These are phyloP conservation scores for Peribatodes rhomboidaria DNA, from an alignment of 2,888 invertebrate genomes.

Conservation along the genomic window DNA sequence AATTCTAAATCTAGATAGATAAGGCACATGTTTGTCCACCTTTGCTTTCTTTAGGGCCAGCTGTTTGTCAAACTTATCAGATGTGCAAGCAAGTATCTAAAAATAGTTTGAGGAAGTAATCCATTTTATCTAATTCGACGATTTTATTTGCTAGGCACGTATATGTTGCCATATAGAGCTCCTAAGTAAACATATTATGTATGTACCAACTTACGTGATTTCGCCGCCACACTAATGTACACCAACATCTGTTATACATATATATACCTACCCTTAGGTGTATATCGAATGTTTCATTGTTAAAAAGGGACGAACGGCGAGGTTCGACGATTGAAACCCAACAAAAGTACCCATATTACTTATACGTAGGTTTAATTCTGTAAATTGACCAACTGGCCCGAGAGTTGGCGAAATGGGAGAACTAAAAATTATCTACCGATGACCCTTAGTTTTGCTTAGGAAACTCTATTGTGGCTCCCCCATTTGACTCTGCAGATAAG, in stretches of 20 bases:
- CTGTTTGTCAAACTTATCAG: too few species aligned
- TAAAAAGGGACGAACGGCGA: slow-evolving; percentile 11
- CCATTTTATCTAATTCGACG: too few species aligned
- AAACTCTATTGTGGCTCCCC: not conserved
- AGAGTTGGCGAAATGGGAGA: not conserved
- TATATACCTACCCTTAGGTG: not conserved
- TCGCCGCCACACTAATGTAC: too few species aligned
- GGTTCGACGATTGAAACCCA: slow-evolving; percentile 1
- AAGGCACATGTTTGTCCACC: too few species aligned
- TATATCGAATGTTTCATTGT: slow-evolving; percentile 5
- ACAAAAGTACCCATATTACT: slow-evolving; percentile 3
- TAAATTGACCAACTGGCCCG: not conserved
- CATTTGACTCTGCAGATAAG: not conserved
- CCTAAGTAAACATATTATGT: not conserved
- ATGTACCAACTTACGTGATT: not conserved
- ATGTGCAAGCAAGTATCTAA: too few species aligned
- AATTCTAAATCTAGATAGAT: too few species aligned
- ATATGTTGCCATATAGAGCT: not conserved
- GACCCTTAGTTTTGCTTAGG: not conserved
- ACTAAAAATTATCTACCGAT: not conserved
- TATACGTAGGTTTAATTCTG: not conserved
- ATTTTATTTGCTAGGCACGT: too few species aligned
- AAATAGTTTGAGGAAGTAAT: too few species aligned
- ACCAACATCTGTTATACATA: not conserved
- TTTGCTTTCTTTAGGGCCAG: too few species aligned